phyloP scores from a whole-genome alignment of 2,888 invertebrate species.

The Zele albiditarsus region DNA sequence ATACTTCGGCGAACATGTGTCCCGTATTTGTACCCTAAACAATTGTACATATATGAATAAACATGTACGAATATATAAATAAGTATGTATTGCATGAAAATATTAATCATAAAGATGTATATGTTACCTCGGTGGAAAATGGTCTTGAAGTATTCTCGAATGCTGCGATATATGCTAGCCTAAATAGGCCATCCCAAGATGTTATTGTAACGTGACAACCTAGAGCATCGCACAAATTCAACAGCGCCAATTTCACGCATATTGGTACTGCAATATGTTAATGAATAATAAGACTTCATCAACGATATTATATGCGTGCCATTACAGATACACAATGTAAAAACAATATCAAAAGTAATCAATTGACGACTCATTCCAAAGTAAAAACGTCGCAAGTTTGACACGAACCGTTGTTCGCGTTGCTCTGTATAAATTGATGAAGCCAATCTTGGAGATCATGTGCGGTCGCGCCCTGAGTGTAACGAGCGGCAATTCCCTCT shows the following conservation, averaged over 20 bases:
- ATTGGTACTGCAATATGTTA: slow-evolving; percentile 75
- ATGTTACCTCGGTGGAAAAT: slow-evolving; percentile 57
- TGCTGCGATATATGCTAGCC: slow-evolving; percentile 74
- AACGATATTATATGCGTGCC: too few relatives aligned
- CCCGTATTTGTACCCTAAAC: slow-evolving; percentile 77
- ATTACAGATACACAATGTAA: too few relatives aligned
- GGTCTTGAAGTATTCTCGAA: slow-evolving; percentile 66
- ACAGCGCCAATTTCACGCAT: slow-evolving; percentile 81
- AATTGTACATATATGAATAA: background rate
- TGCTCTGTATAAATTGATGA: slow-evolving; percentile 63
- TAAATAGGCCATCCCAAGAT: slow-evolving; percentile 84
- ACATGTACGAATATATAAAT: background rate
- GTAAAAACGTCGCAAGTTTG: background rate
- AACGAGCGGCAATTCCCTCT: slow-evolving; percentile 80
- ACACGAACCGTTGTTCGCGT: slow-evolving; percentile 52
- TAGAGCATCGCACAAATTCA: slow-evolving; percentile 84
- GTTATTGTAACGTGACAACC: slow-evolving; percentile 87
- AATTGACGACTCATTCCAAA: too few relatives aligned
- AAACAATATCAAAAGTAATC: too few relatives aligned
- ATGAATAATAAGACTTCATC: background rate
- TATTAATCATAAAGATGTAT: slow-evolving; percentile 13
- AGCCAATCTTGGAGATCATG: slow-evolving; percentile 67
- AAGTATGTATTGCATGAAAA: background rate
- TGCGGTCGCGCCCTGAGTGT: slow-evolving; percentile 58
- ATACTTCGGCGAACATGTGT: slow-evolving; percentile 78